Evolutionary conservation across 2,888 invertebrate species (phyloP).

Genomic region (Drosophila subquinaria): DNA sequence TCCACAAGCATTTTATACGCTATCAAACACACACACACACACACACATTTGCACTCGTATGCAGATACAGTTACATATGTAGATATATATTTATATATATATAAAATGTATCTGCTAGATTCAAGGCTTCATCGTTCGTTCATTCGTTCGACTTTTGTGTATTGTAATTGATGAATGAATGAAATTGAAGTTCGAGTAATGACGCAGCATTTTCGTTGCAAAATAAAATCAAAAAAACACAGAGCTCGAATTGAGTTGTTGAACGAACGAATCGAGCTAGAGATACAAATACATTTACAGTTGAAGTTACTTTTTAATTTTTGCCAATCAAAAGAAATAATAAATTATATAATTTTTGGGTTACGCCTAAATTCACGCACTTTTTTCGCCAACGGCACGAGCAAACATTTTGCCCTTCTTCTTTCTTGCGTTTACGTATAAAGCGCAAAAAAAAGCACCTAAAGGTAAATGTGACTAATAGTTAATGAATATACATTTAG

Average conservation of each 20-base stretch:
- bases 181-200: conserved; percentile 81
- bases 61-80: conserved; percentile 34
- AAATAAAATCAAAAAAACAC: conserved; percentile 18
- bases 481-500: not conserved
- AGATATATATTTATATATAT: conserved; percentile 8
- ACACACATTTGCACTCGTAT: conserved; percentile 17
- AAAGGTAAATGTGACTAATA: not conserved
- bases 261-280: conserved; percentile 8
- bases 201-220: conserved; percentile 66
- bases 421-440: not conserved
- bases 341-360: conserved; percentile 77
- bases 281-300: conserved; percentile 21
- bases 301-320: conserved; percentile 72
- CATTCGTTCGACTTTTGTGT: conserved; percentile 59
- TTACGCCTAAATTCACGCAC: conserved; percentile 78
- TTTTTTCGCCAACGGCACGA: conserved; percentile 67
- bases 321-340: conserved; percentile 80
- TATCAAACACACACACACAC: conserved; percentile 14
- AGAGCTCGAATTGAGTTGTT: conserved; percentile 72
- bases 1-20: conserved; percentile 41
- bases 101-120: conserved; percentile 56
- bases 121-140: conserved; percentile 71
- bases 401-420: conserved; percentile 30
- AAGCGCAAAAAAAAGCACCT: conserved; percentile 18
- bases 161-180: conserved; percentile 82